Percentiles rank a stretch among this genome's conserved stretches.
Conservation (phyloP, 2,797 vertebrate genomes). For the Malurus leucopterus region DNA sequence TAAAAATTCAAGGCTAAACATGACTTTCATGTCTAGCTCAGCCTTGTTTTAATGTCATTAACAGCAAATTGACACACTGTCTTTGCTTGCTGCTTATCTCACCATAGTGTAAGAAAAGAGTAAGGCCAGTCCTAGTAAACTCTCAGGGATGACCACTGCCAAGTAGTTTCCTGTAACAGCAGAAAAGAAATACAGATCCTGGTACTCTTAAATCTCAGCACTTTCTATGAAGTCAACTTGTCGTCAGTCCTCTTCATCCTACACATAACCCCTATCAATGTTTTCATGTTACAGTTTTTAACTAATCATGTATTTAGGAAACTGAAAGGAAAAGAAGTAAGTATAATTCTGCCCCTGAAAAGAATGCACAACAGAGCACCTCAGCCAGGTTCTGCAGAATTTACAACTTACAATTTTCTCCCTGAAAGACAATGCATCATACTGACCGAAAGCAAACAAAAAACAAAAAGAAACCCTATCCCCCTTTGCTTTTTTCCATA, state of each 20-base stretch:
- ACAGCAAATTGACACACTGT: not conserved
- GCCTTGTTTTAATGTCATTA: not conserved
- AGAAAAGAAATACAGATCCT: not conserved
- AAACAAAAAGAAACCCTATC: rapidly evolving
- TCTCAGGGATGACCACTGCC: not conserved
- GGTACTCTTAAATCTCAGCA: not conserved
- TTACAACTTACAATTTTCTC: not conserved
- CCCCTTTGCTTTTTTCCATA: not conserved
- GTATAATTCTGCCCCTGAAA: not conserved
- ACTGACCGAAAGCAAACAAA: not conserved
- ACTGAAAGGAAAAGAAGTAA: not conserved
- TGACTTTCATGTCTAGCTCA: not conserved
- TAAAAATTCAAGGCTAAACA: not conserved
- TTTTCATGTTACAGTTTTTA: not conserved
- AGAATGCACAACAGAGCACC: not conserved
- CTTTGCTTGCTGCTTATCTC: not conserved
- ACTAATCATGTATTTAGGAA: not conserved
- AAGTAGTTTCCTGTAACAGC: not conserved
- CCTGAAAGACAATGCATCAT: not conserved
- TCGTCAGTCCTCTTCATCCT: not conserved
- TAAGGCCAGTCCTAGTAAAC: not conserved
- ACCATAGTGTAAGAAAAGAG: not conserved
- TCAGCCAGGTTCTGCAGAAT: not conserved
- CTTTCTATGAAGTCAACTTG: not conserved
- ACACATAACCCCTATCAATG: not conserved